Evolutionary conservation across 2,797 vertebrate genomes (phyloP).

Genomic region (Ctenosaura bakeri): DNA sequence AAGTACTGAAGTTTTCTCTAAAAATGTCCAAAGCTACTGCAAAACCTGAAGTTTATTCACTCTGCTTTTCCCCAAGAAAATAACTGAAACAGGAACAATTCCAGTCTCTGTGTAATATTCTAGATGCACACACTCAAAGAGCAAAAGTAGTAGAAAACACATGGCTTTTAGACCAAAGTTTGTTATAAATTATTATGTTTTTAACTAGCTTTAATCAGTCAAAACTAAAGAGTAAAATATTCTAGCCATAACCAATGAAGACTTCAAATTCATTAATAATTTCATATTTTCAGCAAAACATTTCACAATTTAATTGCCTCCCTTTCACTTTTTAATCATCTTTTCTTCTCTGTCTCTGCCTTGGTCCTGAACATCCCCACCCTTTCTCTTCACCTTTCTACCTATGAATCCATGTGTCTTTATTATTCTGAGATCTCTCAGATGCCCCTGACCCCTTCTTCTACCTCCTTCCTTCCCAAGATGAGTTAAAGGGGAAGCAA

Average conservation of each 20-base stretch:
- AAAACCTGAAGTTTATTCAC: neutral
- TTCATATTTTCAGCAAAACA: neutral
- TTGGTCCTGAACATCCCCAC: too few relatives aligned
- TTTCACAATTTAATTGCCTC: neutral
- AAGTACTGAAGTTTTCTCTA: neutral
- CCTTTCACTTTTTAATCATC: too few relatives aligned
- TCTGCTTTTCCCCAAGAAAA: neutral
- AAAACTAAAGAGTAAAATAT: neutral
- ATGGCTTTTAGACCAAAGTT: neutral
- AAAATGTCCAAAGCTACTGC: neutral
- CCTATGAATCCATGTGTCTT: too few relatives aligned
- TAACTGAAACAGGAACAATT: neutral
- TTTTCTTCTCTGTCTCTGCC: too few relatives aligned
- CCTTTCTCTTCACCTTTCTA: too few relatives aligned
- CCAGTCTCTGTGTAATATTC: too few relatives aligned
- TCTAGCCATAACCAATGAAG: neutral
- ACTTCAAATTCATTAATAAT: neutral
- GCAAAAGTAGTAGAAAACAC: neutral
- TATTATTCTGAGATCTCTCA: too few relatives aligned
- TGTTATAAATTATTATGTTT: neutral
- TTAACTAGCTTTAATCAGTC: neutral
- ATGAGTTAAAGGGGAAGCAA: too few relatives aligned
- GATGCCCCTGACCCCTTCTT: too few relatives aligned
- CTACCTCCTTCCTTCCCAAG: too few relatives aligned
- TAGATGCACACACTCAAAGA: too few relatives aligned